Base-by-base conservation (phyloP, 1,140 invertebrate genomes). In the Coenobita brevimanus region DNA sequence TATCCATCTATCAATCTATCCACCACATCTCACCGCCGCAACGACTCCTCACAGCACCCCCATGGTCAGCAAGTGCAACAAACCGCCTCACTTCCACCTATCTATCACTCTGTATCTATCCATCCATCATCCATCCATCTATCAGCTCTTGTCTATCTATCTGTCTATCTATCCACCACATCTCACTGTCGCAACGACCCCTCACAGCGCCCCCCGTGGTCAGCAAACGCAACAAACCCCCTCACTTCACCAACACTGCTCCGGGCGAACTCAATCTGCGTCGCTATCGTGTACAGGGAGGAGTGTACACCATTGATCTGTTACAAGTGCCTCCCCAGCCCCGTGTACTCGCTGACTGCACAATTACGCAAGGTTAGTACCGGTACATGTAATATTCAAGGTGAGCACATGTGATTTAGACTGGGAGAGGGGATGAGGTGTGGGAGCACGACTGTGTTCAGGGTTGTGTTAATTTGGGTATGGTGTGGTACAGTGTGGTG, bases 271-370 rank as follows among this genome's bases (percentile, higher is more conserved):
- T 96, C 0, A 96, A 96, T 92, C 92, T 96, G 57, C 92, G 95
- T n/a, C 94, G 94, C 89, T 95, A 94, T 89, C 92, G 92, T 1
- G 94, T 96, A 46, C 92, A 96, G 13, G 95, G 95, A 0, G 95
- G 95, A 0, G 93, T 95, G 15, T 95, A 94, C 91, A 93, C 93
- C 89, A 92, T 96, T 15, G 94, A 96, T 91, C 92, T 95, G 43
- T 92, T 95, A 54, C 92, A 95, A 81, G 95, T 95, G 54, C 95
- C 95, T 0, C 94, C 95, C 1, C 95, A 96, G 91, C 95, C 92
- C 43, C 94, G 94, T 62, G 92, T 90, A 2, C 82, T 89, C 27
- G 86, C 80, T 10, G 69, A 86, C 69, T 91, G 90, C 43, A 91
- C 90, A 38, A 90, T 91, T 41, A 88, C 83, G 4, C 88, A 90